Conservation (phyloP, 92 coral and sea anemone species). For the Galaxea fascicularis region DNA sequence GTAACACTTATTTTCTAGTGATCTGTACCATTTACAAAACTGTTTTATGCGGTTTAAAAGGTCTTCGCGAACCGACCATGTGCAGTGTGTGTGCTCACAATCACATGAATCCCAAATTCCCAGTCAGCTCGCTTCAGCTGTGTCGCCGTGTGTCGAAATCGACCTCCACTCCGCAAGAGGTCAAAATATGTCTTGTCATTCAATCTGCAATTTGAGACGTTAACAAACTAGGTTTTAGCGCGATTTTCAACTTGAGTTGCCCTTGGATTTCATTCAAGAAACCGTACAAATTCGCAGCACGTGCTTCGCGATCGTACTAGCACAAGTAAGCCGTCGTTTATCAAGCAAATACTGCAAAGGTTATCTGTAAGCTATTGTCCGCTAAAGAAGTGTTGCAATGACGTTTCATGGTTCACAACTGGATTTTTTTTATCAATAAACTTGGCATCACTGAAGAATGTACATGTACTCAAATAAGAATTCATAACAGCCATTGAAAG, state of each 20-base stretch:
- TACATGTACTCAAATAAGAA: background rate
- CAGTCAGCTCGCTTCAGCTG: too few relatives aligned
- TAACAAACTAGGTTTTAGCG: background rate
- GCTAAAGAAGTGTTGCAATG: conserved; percentile 1
- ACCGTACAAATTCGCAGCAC: background rate
- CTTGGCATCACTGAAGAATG: background rate
- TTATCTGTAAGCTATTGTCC: background rate
- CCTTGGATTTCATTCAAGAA: background rate
- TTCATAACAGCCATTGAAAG: background rate
- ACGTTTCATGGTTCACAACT: background rate
- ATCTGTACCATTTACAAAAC: too few relatives aligned
- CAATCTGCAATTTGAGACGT: background rate
- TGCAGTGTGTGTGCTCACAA: too few relatives aligned
- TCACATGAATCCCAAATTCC: too few relatives aligned
- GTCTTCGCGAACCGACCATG: too few relatives aligned
- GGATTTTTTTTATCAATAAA: background rate
- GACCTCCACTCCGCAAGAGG: background rate
- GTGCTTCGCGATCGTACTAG: background rate
- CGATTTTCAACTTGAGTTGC: background rate
- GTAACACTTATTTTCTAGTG: too few relatives aligned
- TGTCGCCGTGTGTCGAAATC: background rate
- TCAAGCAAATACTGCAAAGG: conserved; percentile 6
- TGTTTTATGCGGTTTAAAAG: too few relatives aligned
- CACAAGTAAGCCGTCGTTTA: background rate
- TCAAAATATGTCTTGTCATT: background rate